Base-by-base conservation (phyloP, 2,113 vertebrate genomes). In the Ameiurus melas region DNA sequence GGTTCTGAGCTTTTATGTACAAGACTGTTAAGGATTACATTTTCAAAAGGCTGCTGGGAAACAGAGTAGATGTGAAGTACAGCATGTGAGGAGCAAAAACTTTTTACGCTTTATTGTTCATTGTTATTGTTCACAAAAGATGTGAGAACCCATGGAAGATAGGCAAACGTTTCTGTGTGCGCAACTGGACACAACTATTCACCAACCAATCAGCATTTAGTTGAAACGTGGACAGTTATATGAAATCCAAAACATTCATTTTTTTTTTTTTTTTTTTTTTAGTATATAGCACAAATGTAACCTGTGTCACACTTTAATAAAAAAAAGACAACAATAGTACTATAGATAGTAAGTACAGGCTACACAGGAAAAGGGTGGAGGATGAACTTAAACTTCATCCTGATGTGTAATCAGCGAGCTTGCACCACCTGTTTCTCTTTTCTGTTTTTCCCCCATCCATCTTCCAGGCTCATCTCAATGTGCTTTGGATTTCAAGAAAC, bases 401-500 rank as follows among this genome's bases (percentile, higher is more conserved):
- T 84, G 33, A 51, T 57, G 58, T 66, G 84, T 85, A 88, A 73
- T 83, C 87, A 88, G 78, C 9, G 58, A 36, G 47, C 82, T 87
- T 47, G 79, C 57, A 55, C 85, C 68, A 62, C 87, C 91, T 80
- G 80, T 20, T 82, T 82, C 89, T 90, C 90, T 91, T 90, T 89
- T 87, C 82, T 71, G 84, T 90, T 93, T 87, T 88, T 85, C 20
- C 57, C 14, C 68, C 89, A 36, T 71, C 93, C 94, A 92, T 92
- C 80, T 51, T 71, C 80, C 85, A 75, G 5, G n/a, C 47, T 82
- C 55, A 30, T 25, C 79, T 73, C 78, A 62, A 73, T 57, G 43
- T 39, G 85, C 93, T 93, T 94, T 85, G 33, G 92, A 90, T 92
- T 94, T 93, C 93, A 93, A 94, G 93, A 94, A 94, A 93, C 89